Evolutionary conservation across 2,888 invertebrate genomes (phyloP), one percentile per base, ranked within the genome.

Genomic region (Dolomedes plantarius): DNA sequence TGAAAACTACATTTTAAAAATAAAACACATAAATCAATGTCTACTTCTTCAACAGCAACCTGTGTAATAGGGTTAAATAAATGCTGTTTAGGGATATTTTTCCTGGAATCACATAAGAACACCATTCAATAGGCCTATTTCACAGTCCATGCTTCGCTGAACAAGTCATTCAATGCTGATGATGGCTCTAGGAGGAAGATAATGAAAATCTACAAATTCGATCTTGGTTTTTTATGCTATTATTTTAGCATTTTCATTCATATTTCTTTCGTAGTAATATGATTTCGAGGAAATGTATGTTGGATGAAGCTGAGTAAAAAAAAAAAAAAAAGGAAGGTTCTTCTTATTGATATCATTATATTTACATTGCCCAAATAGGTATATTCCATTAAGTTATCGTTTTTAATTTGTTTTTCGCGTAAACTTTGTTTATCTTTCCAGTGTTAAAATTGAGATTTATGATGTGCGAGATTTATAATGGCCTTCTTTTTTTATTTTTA

Each of bases 151-250:
- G 69, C 69, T 31, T 28, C n/a, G 69, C 28, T 68, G 39, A 9
- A 16, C 28, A 39, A 41, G 23, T 68, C 28, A 41, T 36, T 19
- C 27, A 36, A 23, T 36, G 27, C 16, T 39, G 41, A 16, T 28
- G 39, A 69, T 7, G 41, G 69, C 36, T 13, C 16, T 31, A 9
- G 65, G 23, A 13, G 32, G 19, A 36, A 36, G 67, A 9, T 67
- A 67, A 67, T 67, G 67, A 67, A 67, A 32, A 36, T 19, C 32
- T 36, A 67, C 36, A 67, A 67, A 67, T 67, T 36, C 65, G 65
- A 65, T 65, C 11, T 23, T 11, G n/a, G 28, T 19, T n/a, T 65
- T 65, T 65, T 65, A 29, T 65, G 23, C 23, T 29, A 13, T n/a
- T 31, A 65, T n/a, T n/a, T n/a, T 29, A 5, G 29, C 16, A 29